phyloP scores from a whole-genome alignment of 1,140 invertebrate genomes.

The Micrasema longulum region DNA sequence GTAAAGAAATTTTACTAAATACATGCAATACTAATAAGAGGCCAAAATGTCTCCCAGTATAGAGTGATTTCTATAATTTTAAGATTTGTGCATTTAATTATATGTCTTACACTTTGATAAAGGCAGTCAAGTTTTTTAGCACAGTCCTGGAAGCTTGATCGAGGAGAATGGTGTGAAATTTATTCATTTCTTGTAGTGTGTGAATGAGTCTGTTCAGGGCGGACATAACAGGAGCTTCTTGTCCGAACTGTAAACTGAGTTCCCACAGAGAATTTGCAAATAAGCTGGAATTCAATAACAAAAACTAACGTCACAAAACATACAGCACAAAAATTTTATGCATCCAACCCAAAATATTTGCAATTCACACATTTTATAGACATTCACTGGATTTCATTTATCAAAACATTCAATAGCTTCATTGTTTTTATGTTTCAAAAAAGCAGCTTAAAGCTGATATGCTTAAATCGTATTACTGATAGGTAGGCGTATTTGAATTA shows the following conservation, averaged over 20 bases:
- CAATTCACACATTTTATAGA: no score
- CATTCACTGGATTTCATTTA: no score
- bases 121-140: conserved; percentile 87
- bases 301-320: conserved; percentile 36
- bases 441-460: no score
- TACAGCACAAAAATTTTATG: conserved; percentile 12
- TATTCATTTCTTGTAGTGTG: conserved; percentile 87
- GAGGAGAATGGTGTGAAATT: conserved; percentile 89
- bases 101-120: conserved; percentile 86
- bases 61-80: no score
- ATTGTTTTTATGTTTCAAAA: no score
- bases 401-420: no score
- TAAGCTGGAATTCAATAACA: conserved; percentile 68
- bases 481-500: no score
- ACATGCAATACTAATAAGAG: no score
- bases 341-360: neutral
- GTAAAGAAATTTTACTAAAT: neutral
- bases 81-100: no score
- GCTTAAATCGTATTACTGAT: no score
- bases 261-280: conserved; percentile 89
- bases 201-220: conserved; percentile 81
- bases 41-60: no score
- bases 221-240: conserved; percentile 77
- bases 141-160: conserved; percentile 92
- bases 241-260: conserved; percentile 80